Evolutionary conservation across 2,113 vertebrate genomes (phyloP), one percentile per base, ranked within the genome.

Genomic region (Andinoacara biseriatus): DNA sequence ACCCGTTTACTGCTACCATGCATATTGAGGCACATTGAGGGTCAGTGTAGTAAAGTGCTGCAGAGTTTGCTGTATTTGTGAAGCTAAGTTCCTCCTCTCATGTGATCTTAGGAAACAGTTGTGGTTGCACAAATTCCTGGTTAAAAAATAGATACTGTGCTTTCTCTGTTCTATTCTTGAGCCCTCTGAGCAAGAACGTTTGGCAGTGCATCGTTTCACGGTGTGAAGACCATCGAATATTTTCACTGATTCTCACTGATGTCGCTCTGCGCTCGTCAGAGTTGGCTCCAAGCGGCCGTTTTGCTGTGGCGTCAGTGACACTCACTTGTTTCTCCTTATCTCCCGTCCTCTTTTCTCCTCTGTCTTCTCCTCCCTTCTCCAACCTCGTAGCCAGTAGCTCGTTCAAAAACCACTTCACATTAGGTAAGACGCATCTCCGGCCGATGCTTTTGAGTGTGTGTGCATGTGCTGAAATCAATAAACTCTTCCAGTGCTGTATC

Each of bases 321-420:
- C 63, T 72, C 31, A 82, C 69, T 83, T 26, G 17, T 86, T 9
- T 89, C 72, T 76, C 56, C 26, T 29, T 72, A 20, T 52, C 65
- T 52, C 65, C 65, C 17, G 43, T 62, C 75, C 43, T 83, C 60
- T 61, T 49, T 81, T 78, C 35, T 78, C 26, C 60, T 63, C 57
- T 88, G 20, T 82, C 76, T 80, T 31, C 20, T 82, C 57, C 69
- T 80, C 59, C 78, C 38, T n/a, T 58, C 61, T 46, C 40, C 49
- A 60, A 72, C 80, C 85, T 86, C 63, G 79, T 93, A 97, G 96
- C 96, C 92, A 96, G 95, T 95, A 95, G 94, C 95, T 96, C 96
- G 92, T 96, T 97, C 93, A 96, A 95, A 94, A 97, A 96, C 95
- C 96, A 95, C 95, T 96, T 96, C 94, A 96, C 95, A 88, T 95